Evolutionary conservation across 2,888 invertebrate genomes (phyloP).

Genomic region (Glaucopsyche alexis): DNA sequence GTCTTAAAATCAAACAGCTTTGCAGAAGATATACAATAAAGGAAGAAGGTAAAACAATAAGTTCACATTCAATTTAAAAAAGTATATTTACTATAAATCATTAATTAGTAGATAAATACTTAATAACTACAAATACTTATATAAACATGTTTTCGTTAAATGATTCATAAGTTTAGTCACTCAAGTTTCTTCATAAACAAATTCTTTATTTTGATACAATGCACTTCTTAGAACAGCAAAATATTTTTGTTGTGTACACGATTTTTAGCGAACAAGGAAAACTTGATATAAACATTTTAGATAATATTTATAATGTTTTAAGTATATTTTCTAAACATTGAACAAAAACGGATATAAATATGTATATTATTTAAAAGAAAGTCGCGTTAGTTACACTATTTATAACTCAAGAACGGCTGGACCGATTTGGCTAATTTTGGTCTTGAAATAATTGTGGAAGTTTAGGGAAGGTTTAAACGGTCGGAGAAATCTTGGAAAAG

Average conservation of each 20-base stretch:
- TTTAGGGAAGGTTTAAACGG: no score
- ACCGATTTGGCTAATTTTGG: no score
- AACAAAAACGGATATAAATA: no score
- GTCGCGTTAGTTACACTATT: no score
- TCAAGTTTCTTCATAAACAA: constrained; percentile 14
- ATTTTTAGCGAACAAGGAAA: background rate
- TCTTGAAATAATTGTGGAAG: no score
- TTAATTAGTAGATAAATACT: background rate
- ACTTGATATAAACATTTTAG: background rate
- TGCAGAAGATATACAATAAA: background rate
- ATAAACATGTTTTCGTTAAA: constrained; percentile 14
- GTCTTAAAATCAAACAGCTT: background rate
- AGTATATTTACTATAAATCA: background rate
- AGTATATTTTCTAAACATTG: no score
- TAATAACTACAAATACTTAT: background rate
- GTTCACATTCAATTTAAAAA: background rate
- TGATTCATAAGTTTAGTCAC: constrained; percentile 17
- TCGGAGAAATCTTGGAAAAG: no score
- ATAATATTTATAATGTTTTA: no score
- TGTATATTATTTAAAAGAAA: no score
- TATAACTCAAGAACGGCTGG: no score
- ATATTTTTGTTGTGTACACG: no score
- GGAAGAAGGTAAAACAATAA: background rate
- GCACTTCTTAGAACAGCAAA: constrained; percentile 9
- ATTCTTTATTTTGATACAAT: background rate